Percentiles rank a stretch among this genome's conserved stretches.
Evolutionary conservation across 1,140 invertebrate species (phyloP).

Genomic region (Daktulosphaira vitifoliae): DNA sequence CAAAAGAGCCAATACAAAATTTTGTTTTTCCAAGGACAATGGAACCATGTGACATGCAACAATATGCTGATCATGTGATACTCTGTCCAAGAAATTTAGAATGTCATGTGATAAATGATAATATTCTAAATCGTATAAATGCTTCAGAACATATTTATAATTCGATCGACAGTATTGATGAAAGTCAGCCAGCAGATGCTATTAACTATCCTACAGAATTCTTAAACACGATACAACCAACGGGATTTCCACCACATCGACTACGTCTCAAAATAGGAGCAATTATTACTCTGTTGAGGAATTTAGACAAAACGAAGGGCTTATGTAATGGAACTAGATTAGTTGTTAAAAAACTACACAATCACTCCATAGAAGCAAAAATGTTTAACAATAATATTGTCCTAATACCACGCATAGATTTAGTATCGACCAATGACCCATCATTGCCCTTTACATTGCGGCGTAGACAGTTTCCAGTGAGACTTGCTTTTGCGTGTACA

Average conservation of each 20-base stretch:
- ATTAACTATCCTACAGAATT: slow-evolving; percentile 33
- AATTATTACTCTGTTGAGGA: slow-evolving; percentile 43
- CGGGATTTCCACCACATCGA: slow-evolving; percentile 39
- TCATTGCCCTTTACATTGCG: neutral
- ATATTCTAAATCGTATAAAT: too few relatives aligned
- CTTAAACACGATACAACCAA: slow-evolving; percentile 37
- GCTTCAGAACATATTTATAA: too few relatives aligned
- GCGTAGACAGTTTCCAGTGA: slow-evolving; percentile 40
- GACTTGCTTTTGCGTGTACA: slow-evolving; percentile 45
- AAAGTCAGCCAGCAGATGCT: too few relatives aligned
- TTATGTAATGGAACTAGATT: slow-evolving; percentile 46
- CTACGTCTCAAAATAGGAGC: slow-evolving; percentile 42
- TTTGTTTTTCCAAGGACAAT: neutral
- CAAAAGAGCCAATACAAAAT: neutral
- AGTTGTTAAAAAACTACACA: slow-evolving; percentile 14
- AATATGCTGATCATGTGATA: too few relatives aligned
- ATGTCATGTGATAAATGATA: neutral
- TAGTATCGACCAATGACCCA: neutral
- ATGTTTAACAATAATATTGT: too few relatives aligned
- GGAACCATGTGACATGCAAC: too few relatives aligned
- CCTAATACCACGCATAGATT: neutral
- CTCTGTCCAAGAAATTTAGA: neutral
- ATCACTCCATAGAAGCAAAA: neutral
- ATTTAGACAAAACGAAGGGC: slow-evolving; percentile 40
- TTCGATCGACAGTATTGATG: neutral